Percentiles rank a stretch among this genome's conserved stretches.
phyloP scores from a whole-genome alignment of 2,797 vertebrate genomes.

The Danio jaintianensis region DNA sequence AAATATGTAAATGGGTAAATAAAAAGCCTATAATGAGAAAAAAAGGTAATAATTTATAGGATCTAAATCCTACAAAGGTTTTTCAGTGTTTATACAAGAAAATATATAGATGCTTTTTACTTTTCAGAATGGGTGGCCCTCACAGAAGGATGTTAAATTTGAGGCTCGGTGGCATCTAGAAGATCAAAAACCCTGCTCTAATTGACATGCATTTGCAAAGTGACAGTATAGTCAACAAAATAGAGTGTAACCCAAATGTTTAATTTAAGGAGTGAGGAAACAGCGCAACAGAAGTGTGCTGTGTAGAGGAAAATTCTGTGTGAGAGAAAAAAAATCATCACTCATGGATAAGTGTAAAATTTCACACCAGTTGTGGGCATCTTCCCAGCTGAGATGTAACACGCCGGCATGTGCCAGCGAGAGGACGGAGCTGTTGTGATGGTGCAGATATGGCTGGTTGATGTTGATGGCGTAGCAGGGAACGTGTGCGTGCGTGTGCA shows the following conservation, averaged over 20 bases:
- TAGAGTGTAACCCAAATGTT: constrained; percentile 4
- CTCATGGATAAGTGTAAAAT: constrained; percentile 74
- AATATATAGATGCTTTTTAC: no score
- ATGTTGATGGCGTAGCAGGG: constrained; percentile 60
- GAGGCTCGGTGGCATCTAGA: no score
- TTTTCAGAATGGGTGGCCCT: no score
- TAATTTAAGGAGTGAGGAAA: constrained; percentile 13
- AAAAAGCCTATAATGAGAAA: no score
- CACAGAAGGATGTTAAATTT: no score
- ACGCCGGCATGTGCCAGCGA: constrained; percentile 63
- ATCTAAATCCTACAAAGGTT: no score
- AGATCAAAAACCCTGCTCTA: no score
- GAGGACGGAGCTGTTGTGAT: constrained; percentile 76
- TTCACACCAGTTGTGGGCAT: constrained; percentile 70
- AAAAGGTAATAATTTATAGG: no score
- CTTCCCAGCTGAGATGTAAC: constrained; percentile 73
- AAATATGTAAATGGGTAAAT: no score
- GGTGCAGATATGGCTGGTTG: constrained; percentile 64
- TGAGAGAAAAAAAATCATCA: constrained; percentile 67
- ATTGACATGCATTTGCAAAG: no score
- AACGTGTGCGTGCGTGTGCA: constrained; percentile 58
- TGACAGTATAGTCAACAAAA: no score
- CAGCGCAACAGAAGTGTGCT: not conserved
- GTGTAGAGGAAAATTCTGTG: constrained; percentile 18
- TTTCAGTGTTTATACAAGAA: no score